These are phyloP conservation scores for Dasypolia templi DNA, from an alignment of 2,888 invertebrate species.

Conservation along the genomic window DNA sequence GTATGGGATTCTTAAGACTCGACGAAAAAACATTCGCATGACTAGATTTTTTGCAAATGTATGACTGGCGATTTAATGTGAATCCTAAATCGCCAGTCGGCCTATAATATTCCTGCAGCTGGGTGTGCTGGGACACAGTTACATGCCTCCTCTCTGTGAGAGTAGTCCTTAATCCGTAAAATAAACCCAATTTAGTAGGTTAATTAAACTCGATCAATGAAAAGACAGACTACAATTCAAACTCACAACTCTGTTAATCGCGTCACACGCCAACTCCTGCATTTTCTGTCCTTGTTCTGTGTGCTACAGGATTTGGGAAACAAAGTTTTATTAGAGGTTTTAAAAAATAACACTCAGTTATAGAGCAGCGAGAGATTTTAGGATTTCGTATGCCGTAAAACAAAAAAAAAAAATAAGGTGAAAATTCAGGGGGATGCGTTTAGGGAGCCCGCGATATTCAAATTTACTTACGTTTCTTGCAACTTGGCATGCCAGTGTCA, in stretches of 20 bases:
- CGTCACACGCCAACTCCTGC: fast-evolving
- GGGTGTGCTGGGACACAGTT: neutral
- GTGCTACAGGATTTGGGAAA: neutral
- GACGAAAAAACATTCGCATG: neutral
- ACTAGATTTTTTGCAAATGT: neutral
- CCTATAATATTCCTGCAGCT: neutral
- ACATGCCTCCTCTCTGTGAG: neutral
- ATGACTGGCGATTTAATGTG: neutral
- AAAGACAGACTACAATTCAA: neutral
- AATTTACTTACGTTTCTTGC: too few relatives aligned
- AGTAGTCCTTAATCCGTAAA: neutral
- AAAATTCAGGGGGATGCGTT: too few relatives aligned
- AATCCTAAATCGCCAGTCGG: neutral
- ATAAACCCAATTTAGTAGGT: neutral
- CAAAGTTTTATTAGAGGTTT: neutral
- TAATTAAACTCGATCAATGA: neutral
- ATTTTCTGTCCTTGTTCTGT: fast-evolving
- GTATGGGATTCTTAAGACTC: neutral
- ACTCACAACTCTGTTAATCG: neutral
- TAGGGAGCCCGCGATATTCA: too few relatives aligned
- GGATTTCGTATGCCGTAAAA: neutral
- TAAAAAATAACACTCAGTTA: neutral
- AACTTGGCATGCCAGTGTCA: too few relatives aligned
- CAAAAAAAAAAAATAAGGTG: neutral
- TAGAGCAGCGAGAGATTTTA: neutral